Evolutionary conservation across 35 echinoderm and acorn worm species (phyloP), one percentile per base, ranked within the genome.

Genomic region (Patiria miniata): DNA sequence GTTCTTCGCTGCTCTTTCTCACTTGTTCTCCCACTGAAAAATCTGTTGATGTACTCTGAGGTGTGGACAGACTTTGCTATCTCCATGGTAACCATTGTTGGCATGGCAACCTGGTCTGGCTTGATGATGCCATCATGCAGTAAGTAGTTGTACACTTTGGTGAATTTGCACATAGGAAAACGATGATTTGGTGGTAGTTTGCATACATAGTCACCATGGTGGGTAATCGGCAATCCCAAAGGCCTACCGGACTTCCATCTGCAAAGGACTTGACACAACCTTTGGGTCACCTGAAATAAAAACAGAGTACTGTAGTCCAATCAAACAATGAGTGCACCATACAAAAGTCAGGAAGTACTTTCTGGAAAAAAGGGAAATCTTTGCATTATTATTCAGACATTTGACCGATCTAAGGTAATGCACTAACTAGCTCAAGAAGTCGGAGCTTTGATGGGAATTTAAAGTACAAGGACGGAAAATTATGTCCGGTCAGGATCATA

Each of bases 81-180:
- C 22, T 83, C 83, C 23, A 82, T 89, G 39, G 77, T 77, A 26
- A 83, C 78, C 18, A 69, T 1, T 36, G 44, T 15, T 44, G 88
- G 88, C 57, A 10, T 77, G 8, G 73, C 68, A 21, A 95, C 85
- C 51, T 95, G 93, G 30, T 87, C 82, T 51, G 55, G 36, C 37
- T 47, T n/a, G 15, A 91, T 87, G 1, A 91, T 83, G 29, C 79
- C 61, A 54, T 95, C 93, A 19, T 87, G 76, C 5, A 95, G 77
- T 16, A 95, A 85, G 39, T 55, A 86, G 26, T 90, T 52, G 26
- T 60, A 91, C 1, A 90, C 40, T 68, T 87, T 95, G 34, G 81
- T 87, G 83, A 95, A 95, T 79, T 95, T 95, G 18, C 30, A 51
- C 93, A 90, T 91, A 42, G 53, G 83, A 33, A 95, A 95, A 33